Conservation (phyloP, 2,888 invertebrate genomes). For the Diogma glabrata region DNA sequence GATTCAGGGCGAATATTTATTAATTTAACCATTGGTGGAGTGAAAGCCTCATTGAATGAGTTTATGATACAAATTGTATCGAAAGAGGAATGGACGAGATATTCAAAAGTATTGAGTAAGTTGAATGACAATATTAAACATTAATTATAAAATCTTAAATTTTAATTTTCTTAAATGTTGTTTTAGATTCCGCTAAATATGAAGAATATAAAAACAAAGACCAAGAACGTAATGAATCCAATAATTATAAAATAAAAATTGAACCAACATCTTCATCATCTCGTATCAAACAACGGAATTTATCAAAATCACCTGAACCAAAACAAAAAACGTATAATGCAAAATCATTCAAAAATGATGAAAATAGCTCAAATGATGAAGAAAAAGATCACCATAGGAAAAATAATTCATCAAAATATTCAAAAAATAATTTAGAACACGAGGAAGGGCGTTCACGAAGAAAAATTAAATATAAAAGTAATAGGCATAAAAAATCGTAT, state of each 20-base stretch:
- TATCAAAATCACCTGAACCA: not conserved
- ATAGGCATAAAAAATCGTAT: not conserved
- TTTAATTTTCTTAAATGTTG: slow-evolving; percentile 14
- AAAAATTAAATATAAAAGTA: too few relatives aligned
- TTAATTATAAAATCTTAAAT: slow-evolving; percentile 17
- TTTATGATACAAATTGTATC: slow-evolving; percentile 65
- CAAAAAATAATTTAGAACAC: too few relatives aligned
- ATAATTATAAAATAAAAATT: slow-evolving; percentile 25
- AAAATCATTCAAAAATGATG: not conserved
- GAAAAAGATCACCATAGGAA: too few relatives aligned
- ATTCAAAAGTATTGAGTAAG: slow-evolving; percentile 82
- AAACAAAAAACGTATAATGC: not conserved
- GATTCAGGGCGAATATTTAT: slow-evolving; percentile 68
- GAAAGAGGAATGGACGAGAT: slow-evolving; percentile 66
- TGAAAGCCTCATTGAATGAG: slow-evolving; percentile 61
- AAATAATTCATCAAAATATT: too few relatives aligned
- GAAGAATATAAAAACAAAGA: slow-evolving; percentile 52
- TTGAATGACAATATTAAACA: slow-evolving; percentile 26
- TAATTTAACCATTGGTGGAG: slow-evolving; percentile 56
- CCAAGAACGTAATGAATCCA: slow-evolving; percentile 23
- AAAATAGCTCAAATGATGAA: not conserved
- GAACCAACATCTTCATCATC: slow-evolving; percentile 15
- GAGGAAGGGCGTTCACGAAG: too few relatives aligned
- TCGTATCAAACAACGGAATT: not conserved
- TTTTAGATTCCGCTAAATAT: slow-evolving; percentile 56